phyloP scores from a whole-genome alignment of 2,888 invertebrate genomes.

The Cyaniris semiargus region DNA sequence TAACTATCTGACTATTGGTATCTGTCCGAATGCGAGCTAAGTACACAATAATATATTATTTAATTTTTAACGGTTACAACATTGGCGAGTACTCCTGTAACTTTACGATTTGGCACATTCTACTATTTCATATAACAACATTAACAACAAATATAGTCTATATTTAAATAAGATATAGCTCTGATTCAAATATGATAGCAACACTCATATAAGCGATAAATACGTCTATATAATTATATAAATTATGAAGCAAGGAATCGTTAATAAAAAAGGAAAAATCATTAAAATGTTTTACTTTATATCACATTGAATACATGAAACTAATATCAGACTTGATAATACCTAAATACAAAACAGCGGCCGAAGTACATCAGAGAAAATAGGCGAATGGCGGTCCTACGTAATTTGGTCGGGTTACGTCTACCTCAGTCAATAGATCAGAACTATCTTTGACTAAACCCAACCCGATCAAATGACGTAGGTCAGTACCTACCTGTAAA shows the following conservation, averaged over 20 bases:
- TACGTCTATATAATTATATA: constrained; percentile 46
- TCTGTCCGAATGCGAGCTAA: not conserved
- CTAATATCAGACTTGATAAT: constrained; percentile 61
- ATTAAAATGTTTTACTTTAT: constrained; percentile 68
- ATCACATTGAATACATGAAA: constrained; percentile 72
- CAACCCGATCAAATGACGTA: not conserved
- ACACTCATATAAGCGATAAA: constrained; percentile 49
- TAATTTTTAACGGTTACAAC: constrained; percentile 34
- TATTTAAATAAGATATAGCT: constrained; percentile 43
- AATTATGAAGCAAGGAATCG: constrained; percentile 52
- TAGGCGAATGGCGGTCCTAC: not conserved
- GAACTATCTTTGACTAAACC: not conserved
- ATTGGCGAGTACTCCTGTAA: constrained; percentile 69
- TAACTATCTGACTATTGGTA: not conserved
- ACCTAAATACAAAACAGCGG: constrained; percentile 40
- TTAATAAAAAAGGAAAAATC: constrained; percentile 61
- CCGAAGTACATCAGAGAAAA: not conserved
- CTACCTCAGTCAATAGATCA: not conserved
- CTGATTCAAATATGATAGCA: constrained; percentile 21
- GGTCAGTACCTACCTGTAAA: not conserved
- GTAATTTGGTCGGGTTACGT: not conserved
- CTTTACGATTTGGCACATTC: constrained; percentile 66
- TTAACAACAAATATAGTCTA: constrained; percentile 46
- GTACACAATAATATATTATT: not conserved
- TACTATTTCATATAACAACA: constrained; percentile 40